Base-by-base conservation (phyloP, 2,113 vertebrate species). In the Ophthalmolycus amberensis region DNA sequence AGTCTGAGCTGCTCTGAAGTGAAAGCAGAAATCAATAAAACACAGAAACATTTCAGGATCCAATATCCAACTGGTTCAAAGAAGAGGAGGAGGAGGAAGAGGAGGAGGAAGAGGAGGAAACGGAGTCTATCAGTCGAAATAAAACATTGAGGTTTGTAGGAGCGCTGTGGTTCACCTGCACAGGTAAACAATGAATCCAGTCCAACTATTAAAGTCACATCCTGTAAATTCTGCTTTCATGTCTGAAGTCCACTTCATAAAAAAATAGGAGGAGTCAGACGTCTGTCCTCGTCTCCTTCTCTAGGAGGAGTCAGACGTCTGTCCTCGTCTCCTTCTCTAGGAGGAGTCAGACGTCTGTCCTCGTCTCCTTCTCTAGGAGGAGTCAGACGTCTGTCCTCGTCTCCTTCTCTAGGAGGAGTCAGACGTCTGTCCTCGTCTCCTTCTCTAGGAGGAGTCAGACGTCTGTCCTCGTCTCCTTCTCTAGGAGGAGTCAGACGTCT, bases 1-100 rank as follows among this genome's bases (percentile, higher is more conserved):
- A 34, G 32, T 34, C 50, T 79, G 64, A 76, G 83, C 65, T 16
- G 77, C 82, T 84, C 82, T 88, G 76, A 86, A 87, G 78, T 60
- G 73, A 78, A 85, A 88, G 77, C 79, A 85, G 67, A 85, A 90
- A 89, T 89, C 87, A 85, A 90, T 90, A 42, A 89, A 85, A 82
- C 80, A 83, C 80, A 83, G 88, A 88, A 89, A 88, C 85, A 88
- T 88, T 87, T 89, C 80, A 79, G 18, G 82, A 82, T 84, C 71
- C 84, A 86, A 87, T 90, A 85, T 82, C 75, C 78, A 80, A 34
- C 42, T n/a, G 74, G 76, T 72, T 84, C 76, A 44, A 46, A 68
- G 56, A 42, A 4, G 58, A 63, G 12, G 62, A 62, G 3, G 42
- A 46, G 9, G 48, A 82, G 10, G 38, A 18, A 0, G 7, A 11